A percentile compares a stretch with the other conserved stretches of the same genome.
These are phyloP conservation scores for Strigops habroptila DNA, from an alignment of 2,113 vertebrate species.

Conservation along the genomic window DNA sequence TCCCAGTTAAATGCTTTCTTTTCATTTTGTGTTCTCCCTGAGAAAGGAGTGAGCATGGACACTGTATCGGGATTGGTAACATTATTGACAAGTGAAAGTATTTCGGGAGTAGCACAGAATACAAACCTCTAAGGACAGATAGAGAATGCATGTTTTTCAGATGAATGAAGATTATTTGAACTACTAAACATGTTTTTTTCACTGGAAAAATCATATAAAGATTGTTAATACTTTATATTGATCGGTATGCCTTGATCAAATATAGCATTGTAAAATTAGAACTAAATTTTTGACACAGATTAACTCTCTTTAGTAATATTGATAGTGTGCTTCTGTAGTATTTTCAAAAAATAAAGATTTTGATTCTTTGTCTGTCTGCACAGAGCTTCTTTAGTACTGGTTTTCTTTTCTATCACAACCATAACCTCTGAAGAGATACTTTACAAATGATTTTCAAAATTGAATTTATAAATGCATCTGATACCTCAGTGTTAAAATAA, in stretches of 20 bases:
- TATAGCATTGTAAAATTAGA: not conserved
- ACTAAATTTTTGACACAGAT: not conserved
- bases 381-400: not conserved
- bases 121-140: not conserved
- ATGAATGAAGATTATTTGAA: not conserved
- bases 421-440: not conserved
- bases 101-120: not conserved
- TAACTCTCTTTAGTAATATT: not conserved
- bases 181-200: not conserved
- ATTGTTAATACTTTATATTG: not conserved
- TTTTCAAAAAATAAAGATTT: not conserved
- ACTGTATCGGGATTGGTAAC: not conserved
- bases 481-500: not conserved
- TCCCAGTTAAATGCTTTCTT: not conserved
- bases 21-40: not conserved
- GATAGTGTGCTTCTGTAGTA: not conserved
- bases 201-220: not conserved
- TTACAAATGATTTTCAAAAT: not conserved
- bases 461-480: not conserved
- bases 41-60: not conserved
- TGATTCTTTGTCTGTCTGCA: not conserved
- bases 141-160: not conserved
- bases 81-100: not conserved
- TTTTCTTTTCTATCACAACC: not conserved
- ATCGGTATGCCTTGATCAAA: not conserved